A percentile compares a stretch with the other conserved stretches of the same genome.
Conservation (phyloP, 2,888 invertebrate species). For the Mimumesa dahlbomi region DNA sequence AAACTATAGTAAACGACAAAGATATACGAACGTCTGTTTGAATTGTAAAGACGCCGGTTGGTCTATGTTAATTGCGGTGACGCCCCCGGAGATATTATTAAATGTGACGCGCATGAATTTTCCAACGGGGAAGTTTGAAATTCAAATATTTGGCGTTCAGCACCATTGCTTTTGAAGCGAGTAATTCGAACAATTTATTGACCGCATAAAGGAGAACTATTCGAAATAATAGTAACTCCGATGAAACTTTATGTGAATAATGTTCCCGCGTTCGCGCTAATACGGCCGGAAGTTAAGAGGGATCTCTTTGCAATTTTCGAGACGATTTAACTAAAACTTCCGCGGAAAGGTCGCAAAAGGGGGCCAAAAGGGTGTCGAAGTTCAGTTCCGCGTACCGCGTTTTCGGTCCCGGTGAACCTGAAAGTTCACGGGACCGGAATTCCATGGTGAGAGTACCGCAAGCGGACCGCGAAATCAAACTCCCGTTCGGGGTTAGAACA, state of each 20-base stretch:
- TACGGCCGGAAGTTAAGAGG: neutral
- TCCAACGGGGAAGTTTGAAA: too few species aligned
- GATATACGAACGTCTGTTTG: too few species aligned
- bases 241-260: neutral
- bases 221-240: too few species aligned
- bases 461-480: slow-evolving; percentile 5
- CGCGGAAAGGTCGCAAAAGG: neutral
- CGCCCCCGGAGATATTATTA: too few species aligned
- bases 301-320: slow-evolving; percentile 7
- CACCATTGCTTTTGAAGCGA: too few species aligned
- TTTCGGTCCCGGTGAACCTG: slow-evolving; percentile 15
- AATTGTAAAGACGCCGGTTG: too few species aligned
- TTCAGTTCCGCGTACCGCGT: slow-evolving; percentile 1
- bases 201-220: too few species aligned
- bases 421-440: neutral
- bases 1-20: too few species aligned
- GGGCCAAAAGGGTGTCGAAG: neutral
- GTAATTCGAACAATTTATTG: too few species aligned
- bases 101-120: too few species aligned
- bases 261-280: neutral
- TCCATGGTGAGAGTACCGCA: neutral
- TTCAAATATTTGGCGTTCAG: too few species aligned
- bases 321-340: slow-evolving; percentile 19
- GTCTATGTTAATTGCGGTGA: too few species aligned
- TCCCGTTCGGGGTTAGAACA: slow-evolving; percentile 14